Base-by-base conservation (phyloP, 2,888 invertebrate genomes). In the Chalcosyrphus nemorum region DNA sequence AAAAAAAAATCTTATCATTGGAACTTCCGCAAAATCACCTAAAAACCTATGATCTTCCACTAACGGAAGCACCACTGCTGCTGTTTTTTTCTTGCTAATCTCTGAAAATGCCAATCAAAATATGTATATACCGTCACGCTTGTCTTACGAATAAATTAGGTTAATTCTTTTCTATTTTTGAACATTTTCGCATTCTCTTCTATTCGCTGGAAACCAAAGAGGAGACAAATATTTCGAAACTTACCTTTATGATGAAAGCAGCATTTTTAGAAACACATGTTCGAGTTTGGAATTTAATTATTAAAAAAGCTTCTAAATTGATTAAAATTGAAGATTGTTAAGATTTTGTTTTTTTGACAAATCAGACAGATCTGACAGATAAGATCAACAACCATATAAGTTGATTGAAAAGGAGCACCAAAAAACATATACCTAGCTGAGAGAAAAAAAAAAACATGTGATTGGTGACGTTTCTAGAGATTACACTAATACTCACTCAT, bases 321-420 rank as follows among this genome's bases (percentile, higher is more conserved):
- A 13, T 43, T 17, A 43, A 43, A 43, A 43, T 43, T 17, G 17
- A 43, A 43, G 17, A 43, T 4, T 43, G 13, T 6, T 13, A 17
- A 17, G n/a, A n/a, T n/a, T n/a, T 17, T n/a, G 35, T 56, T 21
- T 32, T 35, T 15, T 56, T 13, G 32, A 17, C 6, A 56, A 52
- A n/a, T 9, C 15, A 21, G 19, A 52, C 52, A 35, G 24, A 66
- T 66, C 52, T 52, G 38, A 41, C 52, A 66, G 66, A 17, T 66
- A 54, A 27, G 66, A 66, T 27, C 65, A 52, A 38, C 13, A 21
- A 59, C 24, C 38, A 13, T 13, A 19, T 19, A 38, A 56, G 32
- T 32, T 56, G 56, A 56, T 56, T 56, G 19, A 15, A 35, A 35
- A 38, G 19, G 13, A 56, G 27, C 17, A 11, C n/a, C 17, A 21